Conservation (phyloP, 2,888 invertebrate genomes). For the Thysanoteuthis rhombus region DNA sequence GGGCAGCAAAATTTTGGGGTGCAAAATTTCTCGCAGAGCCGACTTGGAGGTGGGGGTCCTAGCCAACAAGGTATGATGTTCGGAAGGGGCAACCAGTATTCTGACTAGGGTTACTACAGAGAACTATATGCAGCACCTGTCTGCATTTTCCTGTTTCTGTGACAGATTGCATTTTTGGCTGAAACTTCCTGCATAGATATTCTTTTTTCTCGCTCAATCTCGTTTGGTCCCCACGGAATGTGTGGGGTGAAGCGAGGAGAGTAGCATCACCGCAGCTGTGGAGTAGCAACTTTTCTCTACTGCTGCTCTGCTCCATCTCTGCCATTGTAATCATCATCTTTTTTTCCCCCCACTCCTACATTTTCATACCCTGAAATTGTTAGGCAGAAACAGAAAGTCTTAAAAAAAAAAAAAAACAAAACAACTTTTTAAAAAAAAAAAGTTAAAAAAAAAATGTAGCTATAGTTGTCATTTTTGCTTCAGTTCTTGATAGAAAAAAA, state of each 20-base stretch:
- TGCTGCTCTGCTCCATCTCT: neutral
- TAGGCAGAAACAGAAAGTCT: neutral
- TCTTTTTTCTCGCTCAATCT: neutral
- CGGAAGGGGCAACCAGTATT: constrained; percentile 45
- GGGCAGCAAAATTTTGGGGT: constrained; percentile 23
- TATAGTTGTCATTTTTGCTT: neutral
- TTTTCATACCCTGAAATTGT: constrained; percentile 1
- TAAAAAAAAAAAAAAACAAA: too few species aligned
- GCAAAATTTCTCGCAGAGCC: constrained; percentile 22
- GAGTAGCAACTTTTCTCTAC: neutral
- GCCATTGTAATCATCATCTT: neutral
- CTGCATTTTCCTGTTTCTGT: neutral
- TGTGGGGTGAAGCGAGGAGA: neutral
- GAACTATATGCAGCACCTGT: neutral
- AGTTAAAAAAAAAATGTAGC: constrained; percentile 12
- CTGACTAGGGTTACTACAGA: neutral
- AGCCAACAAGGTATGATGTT: constrained; percentile 63
- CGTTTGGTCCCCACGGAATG: neutral
- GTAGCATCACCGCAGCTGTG: neutral
- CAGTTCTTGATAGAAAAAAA: neutral
- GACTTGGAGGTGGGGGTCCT: constrained; percentile 40
- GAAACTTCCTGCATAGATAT: neutral
- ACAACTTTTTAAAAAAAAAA: neutral
- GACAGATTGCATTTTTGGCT: constrained; percentile 1
- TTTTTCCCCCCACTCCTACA: neutral